These are phyloP conservation scores for Promerops cafer DNA, from an alignment of 2,113 vertebrate genomes.

Conservation along the genomic window DNA sequence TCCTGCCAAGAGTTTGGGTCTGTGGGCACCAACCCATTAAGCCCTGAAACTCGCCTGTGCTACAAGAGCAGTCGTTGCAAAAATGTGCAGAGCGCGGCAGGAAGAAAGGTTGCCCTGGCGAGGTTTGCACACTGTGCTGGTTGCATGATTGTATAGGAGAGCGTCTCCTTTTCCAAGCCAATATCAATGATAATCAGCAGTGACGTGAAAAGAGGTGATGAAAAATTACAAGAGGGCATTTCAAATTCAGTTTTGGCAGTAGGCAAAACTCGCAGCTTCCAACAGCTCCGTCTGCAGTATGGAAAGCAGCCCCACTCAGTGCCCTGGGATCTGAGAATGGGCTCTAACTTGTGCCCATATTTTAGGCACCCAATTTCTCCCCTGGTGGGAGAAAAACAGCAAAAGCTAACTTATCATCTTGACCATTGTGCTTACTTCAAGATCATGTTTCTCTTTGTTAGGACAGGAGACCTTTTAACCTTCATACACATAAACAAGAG, in stretches of 20 bases:
- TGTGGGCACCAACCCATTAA: neutral
- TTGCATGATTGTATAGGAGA: neutral
- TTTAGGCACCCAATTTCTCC: neutral
- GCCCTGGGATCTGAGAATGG: accelerated
- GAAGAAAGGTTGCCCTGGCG: neutral
- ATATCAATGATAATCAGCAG: neutral
- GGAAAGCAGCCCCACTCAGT: neutral
- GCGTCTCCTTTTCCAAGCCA: neutral
- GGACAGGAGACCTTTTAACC: neutral
- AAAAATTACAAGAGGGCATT: conserved; percentile 12
- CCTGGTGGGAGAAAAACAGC: neutral
- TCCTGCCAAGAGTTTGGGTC: conserved; percentile 17
- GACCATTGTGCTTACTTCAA: neutral
- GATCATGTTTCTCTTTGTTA: neutral
- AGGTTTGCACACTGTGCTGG: neutral
- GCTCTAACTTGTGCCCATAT: neutral
- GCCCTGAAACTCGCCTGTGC: neutral
- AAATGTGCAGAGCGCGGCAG: neutral
- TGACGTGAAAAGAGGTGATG: neutral
- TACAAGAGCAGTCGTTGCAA: neutral
- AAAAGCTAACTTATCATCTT: neutral
- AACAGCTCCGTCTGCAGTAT: neutral
- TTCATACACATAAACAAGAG: neutral
- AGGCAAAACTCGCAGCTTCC: neutral
- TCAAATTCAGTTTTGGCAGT: neutral